Conservation (phyloP, 2,888 invertebrate species). For the Creontiades dilutus region DNA sequence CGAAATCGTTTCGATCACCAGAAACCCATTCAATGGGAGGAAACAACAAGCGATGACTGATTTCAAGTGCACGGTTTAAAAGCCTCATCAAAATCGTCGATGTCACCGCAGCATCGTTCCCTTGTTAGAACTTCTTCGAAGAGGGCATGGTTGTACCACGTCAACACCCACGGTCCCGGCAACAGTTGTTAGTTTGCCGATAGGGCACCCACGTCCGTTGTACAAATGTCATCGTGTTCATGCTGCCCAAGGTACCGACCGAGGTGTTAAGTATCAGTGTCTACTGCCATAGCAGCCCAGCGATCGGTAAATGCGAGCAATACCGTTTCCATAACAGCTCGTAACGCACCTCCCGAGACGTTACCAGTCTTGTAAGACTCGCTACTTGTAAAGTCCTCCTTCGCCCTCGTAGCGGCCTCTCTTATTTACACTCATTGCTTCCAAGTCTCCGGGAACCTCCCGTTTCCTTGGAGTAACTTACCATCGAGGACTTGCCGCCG, state of each 20-base stretch:
- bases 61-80: no score
- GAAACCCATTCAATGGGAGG: no score
- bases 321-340: constrained; percentile 18
- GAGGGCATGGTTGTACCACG: no score
- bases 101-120: no score
- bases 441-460: constrained; percentile 15
- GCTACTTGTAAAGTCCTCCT: constrained; percentile 12
- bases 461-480: not conserved
- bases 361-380: not conserved
- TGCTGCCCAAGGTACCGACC: not conserved
- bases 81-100: no score
- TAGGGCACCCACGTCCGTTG: not conserved
- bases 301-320: constrained; percentile 12
- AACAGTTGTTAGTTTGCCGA: not conserved
- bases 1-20: no score
- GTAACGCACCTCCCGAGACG: not conserved
- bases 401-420: not conserved
- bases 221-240: constrained; percentile 15
- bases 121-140: no score
- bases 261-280: not conserved
- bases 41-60: no score
- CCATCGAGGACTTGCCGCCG: not conserved
- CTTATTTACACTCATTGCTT: constrained; percentile 39
- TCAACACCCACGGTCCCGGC: not conserved
- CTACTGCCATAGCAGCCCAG: not conserved